Evolutionary conservation across 2,888 invertebrate species (phyloP), one percentile per base, ranked within the genome.

Genomic region (Furcula furcula): DNA sequence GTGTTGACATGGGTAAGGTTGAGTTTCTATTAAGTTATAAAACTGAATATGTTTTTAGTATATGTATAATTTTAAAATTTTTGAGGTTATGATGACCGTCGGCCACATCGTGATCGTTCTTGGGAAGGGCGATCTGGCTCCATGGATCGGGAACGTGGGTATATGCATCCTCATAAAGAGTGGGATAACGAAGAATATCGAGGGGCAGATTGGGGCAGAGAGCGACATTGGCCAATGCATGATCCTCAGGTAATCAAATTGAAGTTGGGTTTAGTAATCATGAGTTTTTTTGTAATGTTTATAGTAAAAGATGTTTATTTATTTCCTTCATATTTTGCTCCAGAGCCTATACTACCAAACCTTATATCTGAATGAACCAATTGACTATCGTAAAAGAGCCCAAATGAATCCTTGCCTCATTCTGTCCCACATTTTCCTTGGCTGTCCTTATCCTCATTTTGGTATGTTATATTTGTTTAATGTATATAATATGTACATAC

Each of bases 141-240:
- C 0, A 66, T 88, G 44, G 89, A 89, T 27, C 79, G 86, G 32
- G 89, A 89, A 30, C 77, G 89, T 20, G 76, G 76, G 1, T 89
- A 88, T 39, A 73, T 87, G 55, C 89, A 89, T 59, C 75, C 83
- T 0, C 87, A 83, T 45, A 89, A 89, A 64, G 89, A 89, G 7
- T 89, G 89, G 89, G 88, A 89, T 10, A 81, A 74, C 57, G 87
- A 88, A 25, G 92, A 92, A 32, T 91, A 91, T 43, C 86, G 91
- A 29, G 77, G 88, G 25, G 83, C 89, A 23, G 90, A 90, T 48
- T 89, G 89, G 85, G 78, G 79, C 15, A 64, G 89, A 36, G 89
- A 89, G 13, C 68, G 89, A 22, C 88, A 85, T 45, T 89, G 89
- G 89, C 77, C 82, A 6, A 76, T 87, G 51, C 85, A 83, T 53